These are phyloP conservation scores for Zoanthus solanderi DNA, from an alignment of 92 coral and sea anemone genomes.

Conservation along the genomic window DNA sequence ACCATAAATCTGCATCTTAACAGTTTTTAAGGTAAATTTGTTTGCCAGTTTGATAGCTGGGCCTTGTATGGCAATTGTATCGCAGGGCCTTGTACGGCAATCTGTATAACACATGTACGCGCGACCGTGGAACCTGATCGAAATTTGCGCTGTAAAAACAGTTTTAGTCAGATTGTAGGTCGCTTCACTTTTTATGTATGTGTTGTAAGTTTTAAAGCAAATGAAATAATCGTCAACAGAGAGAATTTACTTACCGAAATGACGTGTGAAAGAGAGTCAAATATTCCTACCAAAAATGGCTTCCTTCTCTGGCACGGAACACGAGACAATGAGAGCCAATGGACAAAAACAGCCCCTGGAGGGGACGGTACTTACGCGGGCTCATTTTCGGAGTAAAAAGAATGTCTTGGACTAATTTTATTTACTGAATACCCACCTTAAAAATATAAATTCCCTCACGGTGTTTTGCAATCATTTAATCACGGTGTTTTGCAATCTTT, in stretches of 20 bases:
- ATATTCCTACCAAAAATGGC: conserved; percentile 13
- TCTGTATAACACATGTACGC: conserved; percentile 14
- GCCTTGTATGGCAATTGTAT: conserved; percentile 60
- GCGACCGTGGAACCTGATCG: conserved; percentile 17
- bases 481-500: conserved; percentile 14
- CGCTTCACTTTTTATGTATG: conserved; percentile 13
- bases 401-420: conserved; percentile 12
- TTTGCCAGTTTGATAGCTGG: conserved; percentile 57
- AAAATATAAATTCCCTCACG: conserved; percentile 9
- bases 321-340: conserved; percentile 15
- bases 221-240: conserved; percentile 12
- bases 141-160: conserved; percentile 12
- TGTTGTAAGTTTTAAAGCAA: conserved; percentile 12
- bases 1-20: conserved; percentile 52
- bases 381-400: conserved; percentile 13
- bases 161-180: conserved; percentile 10
- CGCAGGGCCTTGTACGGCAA: conserved; percentile 32
- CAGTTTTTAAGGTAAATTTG: conserved; percentile 49
- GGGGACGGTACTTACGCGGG: conserved; percentile 15
- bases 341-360: conserved; percentile 16
- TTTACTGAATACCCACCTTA: conserved; percentile 10
- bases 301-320: conserved; percentile 10
- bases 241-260: conserved; percentile 9
- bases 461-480: conserved; percentile 12
- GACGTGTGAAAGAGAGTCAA: conserved; percentile 15